Conservation (phyloP, 2,888 invertebrate species). For the Elmis aenea region DNA sequence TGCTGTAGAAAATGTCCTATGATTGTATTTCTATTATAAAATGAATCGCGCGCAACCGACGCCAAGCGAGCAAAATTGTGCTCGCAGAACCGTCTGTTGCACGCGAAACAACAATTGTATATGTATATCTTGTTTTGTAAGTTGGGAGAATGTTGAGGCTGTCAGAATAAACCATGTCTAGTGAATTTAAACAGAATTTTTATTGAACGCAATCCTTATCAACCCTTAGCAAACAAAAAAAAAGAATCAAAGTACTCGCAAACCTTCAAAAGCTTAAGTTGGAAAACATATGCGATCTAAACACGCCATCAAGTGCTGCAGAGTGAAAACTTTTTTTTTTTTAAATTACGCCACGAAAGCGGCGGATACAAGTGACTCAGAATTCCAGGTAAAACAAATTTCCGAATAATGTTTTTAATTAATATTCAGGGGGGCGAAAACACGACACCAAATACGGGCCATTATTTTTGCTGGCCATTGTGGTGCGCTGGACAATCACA, state of each 20-base stretch:
- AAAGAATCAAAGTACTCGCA: too few species aligned
- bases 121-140: conserved; percentile 53
- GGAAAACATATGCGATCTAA: too few species aligned
- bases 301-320: too few species aligned
- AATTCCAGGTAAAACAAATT: too few species aligned
- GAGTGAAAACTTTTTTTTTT: too few species aligned
- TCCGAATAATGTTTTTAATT: too few species aligned
- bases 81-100: conserved; percentile 11
- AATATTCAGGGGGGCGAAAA: too few species aligned
- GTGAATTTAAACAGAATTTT: conserved; percentile 45
- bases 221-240: too few species aligned
- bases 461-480: conserved; percentile 7
- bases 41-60: background rate
- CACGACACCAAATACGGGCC: too few species aligned
- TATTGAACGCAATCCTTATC: conserved; percentile 3
- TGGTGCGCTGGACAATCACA: conserved; percentile 9
- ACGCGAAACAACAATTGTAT: conserved; percentile 9
- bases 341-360: too few species aligned
- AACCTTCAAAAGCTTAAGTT: too few species aligned
- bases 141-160: conserved; percentile 69
- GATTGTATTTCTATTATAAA: background rate
- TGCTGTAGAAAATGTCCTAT: background rate
- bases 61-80: background rate
- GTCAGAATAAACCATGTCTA: conserved; percentile 64
- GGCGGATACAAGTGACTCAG: too few species aligned